These are phyloP conservation scores for Mustela nigripes DNA, from an alignment of 2,113 vertebrate genomes.

Conservation along the genomic window DNA sequence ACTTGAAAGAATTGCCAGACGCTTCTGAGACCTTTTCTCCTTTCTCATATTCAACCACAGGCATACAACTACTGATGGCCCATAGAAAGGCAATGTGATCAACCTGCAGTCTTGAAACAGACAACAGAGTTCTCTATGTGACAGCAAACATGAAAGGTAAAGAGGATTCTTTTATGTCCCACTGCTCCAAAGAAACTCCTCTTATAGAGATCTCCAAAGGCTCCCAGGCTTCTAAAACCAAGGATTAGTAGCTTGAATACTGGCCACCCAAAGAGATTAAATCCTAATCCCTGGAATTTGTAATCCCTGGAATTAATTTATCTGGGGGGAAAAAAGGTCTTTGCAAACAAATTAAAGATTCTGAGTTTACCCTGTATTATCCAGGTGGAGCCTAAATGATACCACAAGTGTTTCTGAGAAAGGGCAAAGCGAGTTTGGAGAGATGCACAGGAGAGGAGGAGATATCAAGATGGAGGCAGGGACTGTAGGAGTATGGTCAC, in stretches of 20 bases:
- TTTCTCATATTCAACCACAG: conserved; percentile 1
- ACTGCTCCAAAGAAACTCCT: neutral
- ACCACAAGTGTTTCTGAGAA: neutral
- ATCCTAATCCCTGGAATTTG: neutral
- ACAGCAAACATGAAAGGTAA: neutral
- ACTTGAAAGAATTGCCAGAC: neutral
- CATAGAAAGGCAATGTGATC: neutral
- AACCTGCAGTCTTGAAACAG: neutral
- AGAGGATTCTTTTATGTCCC: neutral
- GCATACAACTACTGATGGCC: neutral
- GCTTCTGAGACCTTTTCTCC: neutral
- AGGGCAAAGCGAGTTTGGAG: neutral
- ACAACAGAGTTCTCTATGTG: neutral
- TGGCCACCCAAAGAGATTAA: neutral
- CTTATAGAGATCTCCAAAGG: neutral
- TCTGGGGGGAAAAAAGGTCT: neutral
- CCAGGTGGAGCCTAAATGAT: neutral
- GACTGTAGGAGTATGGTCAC: neutral
- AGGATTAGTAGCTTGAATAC: neutral
- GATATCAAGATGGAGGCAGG: neutral
- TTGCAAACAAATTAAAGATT: neutral
- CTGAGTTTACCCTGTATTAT: neutral
- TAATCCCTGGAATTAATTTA: neutral
- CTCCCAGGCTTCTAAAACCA: conserved; percentile 33
- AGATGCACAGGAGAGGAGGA: neutral